These are phyloP conservation scores for Tragelaphus imberbis DNA, from an alignment of 2,113 vertebrate species.

Conservation along the genomic window DNA sequence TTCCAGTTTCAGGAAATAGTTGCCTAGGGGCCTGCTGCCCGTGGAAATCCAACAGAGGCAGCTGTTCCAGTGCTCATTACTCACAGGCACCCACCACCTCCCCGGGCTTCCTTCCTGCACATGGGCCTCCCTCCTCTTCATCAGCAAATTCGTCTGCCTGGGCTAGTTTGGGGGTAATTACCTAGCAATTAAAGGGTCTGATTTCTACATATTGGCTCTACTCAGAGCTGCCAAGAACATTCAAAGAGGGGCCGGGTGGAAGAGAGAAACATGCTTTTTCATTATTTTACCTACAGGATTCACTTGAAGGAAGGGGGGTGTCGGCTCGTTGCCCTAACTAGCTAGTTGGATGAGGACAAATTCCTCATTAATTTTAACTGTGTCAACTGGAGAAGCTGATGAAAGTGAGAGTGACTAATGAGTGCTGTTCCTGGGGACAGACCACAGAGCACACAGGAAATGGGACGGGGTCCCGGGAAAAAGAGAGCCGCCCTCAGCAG, in stretches of 20 bases:
- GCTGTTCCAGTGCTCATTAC: neutral
- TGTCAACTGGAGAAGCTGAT: conserved; percentile 64
- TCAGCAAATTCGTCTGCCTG: neutral
- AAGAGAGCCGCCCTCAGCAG: neutral
- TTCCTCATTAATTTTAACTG: conserved; percentile 69
- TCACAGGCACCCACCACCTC: neutral
- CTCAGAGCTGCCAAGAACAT: conserved; percentile 56
- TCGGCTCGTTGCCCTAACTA: conserved; percentile 46
- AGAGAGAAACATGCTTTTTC: conserved; percentile 46
- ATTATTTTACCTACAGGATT: conserved; percentile 66
- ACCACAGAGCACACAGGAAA: conserved; percentile 27
- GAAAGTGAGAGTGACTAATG: conserved; percentile 59
- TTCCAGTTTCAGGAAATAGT: neutral
- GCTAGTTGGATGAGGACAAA: conserved; percentile 58
- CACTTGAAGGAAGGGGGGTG: conserved; percentile 35
- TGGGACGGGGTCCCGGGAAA: neutral
- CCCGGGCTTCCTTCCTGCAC: rapidly evolving
- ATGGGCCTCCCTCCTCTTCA: neutral
- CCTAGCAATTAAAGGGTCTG: conserved; percentile 56
- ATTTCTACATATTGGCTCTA: conserved; percentile 52
- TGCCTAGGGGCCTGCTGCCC: neutral
- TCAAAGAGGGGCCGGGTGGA: conserved; percentile 22
- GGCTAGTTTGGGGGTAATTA: conserved; percentile 57
- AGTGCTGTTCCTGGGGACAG: neutral
- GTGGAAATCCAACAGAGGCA: neutral